Evolutionary conservation across 2,888 invertebrate species (phyloP), one percentile per base, ranked within the genome.

Genomic region (Copidosoma aretas): DNA sequence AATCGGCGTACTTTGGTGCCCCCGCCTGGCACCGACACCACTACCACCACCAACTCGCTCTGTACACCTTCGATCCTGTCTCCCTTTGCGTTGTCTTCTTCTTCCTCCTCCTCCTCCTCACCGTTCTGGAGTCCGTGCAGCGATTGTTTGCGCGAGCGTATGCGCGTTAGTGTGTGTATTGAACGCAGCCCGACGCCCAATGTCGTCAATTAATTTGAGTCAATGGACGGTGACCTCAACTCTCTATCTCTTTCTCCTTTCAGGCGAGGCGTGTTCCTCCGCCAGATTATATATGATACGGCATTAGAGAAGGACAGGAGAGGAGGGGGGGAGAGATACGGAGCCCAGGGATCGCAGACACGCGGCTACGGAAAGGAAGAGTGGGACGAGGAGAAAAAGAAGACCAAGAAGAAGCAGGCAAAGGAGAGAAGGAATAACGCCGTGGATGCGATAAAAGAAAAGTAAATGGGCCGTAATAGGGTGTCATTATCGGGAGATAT

Each of bases 151-250:
- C 14, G 63, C 22, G 15, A 25, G 22, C n/a, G 39, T 15, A n/a
- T 58, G 24, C 39, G 19, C 43, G n/a, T 63, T 25, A 17, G 43
- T 62, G 14, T 25, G 22, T 53, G 52, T 32, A 32, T 32, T 5
- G 4, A 32, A 43, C 59, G 49, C 46, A 17, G 43, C 53, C 43
- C 46, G 51, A 60, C 49, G 60, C 60, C 57, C 66, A 61, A 66
- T 66, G 66, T 60, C 66, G 60, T 56, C 66, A 60, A 66, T 66
- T 66, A 66, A 66, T 66, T 56, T 56, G 66, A 66, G 65, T 66
- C 65, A 66, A 66, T 66, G 66, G 64, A 21, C 66, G 66, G 56
- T 60, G 66, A 61, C 60, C 66, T 60, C 66, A 39, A 66, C 56
- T 32, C 32, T n/a, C n/a, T n/a, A n/a, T n/a, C n/a, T n/a, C n/a